These are phyloP conservation scores for Mormyrops attenuatus DNA, from an alignment of 2,797 vertebrate species.

Conservation along the genomic window DNA sequence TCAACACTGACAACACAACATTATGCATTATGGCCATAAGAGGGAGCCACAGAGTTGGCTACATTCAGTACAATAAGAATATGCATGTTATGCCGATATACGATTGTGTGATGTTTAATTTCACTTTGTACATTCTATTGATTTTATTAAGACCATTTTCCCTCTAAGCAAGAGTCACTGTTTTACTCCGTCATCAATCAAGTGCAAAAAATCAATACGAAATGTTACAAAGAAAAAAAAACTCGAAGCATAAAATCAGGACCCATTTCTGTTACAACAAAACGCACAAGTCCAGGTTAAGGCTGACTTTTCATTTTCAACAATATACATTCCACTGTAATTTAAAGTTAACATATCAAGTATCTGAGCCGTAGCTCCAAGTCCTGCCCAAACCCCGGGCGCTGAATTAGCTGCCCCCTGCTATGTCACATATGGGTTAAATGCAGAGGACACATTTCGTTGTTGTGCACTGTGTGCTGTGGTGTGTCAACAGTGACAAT, in stretches of 20 bases:
- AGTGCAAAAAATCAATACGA: slow-evolving; percentile 2
- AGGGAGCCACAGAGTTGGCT: slow-evolving; percentile 12
- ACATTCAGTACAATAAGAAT: background rate
- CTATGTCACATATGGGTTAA: too few species aligned
- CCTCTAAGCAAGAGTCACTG: background rate
- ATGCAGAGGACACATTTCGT: too few species aligned
- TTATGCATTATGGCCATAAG: slow-evolving; percentile 13
- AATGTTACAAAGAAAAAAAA: background rate
- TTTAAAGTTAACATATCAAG: background rate
- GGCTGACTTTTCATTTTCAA: background rate
- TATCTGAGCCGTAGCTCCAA: background rate
- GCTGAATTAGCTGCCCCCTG: too few species aligned
- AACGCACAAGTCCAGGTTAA: background rate
- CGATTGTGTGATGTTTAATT: background rate
- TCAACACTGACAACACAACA: background rate
- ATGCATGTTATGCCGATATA: slow-evolving; percentile 5
- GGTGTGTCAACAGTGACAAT: too few species aligned
- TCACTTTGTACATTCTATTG: slow-evolving; percentile 2
- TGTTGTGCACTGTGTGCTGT: too few species aligned
- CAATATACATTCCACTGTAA: background rate
- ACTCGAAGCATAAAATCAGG: background rate
- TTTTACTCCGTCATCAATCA: background rate
- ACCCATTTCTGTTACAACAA: background rate
- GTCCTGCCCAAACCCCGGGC: background rate
- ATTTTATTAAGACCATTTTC: slow-evolving; percentile 19